Conservation (phyloP, 2,113 vertebrate species). For the Thinocorus orbignyianus region DNA sequence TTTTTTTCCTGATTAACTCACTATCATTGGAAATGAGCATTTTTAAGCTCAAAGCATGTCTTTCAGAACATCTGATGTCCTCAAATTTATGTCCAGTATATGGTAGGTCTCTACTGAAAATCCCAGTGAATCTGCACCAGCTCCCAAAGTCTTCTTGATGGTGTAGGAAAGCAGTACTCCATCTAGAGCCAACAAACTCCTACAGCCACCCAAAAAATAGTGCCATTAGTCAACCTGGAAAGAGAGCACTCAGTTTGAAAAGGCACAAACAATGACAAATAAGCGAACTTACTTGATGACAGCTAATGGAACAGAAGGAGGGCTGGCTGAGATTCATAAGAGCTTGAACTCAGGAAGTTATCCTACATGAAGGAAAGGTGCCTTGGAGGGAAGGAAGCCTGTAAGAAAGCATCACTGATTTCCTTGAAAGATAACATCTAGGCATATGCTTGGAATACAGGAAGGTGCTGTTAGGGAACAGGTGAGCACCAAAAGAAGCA, state of each 20-base stretch:
- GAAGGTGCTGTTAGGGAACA: not conserved
- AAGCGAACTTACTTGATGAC: not conserved
- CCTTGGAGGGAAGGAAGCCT: not conserved
- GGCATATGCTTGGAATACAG: not conserved
- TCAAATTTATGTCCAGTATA: not conserved
- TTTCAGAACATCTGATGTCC: not conserved
- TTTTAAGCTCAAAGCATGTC: not conserved
- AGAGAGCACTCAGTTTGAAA: not conserved
- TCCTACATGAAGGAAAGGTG: not conserved
- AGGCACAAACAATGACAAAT: not conserved
- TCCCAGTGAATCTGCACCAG: not conserved
- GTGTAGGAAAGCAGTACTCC: not conserved
- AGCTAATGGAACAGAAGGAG: not conserved
- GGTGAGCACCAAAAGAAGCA: not conserved
- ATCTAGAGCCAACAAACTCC: not conserved
- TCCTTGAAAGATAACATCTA: not conserved
- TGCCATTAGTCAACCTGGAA: not conserved
- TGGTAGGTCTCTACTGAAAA: not conserved
- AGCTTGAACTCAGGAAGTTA: constrained; percentile 1
- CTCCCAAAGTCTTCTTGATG: not conserved
- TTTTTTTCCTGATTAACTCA: not conserved
- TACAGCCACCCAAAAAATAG: not conserved
- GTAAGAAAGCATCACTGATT: not conserved
- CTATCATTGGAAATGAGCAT: not conserved
- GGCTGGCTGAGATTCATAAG: not conserved